These are phyloP conservation scores for Saxicola maurus DNA, from an alignment of 2,797 vertebrate genomes.

Conservation along the genomic window DNA sequence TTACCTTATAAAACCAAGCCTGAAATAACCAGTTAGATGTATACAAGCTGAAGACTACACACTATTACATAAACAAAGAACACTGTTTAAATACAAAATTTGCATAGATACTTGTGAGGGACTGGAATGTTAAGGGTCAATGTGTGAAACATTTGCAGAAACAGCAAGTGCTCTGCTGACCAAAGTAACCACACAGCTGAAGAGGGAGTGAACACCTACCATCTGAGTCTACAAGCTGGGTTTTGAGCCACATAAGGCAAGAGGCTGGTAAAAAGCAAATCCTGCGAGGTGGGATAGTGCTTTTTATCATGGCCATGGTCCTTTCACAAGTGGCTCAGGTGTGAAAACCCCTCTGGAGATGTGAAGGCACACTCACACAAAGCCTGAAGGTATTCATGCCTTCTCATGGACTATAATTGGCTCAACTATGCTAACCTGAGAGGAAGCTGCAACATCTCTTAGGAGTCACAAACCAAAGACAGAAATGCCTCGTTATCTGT, in stretches of 20 bases:
- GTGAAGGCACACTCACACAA: fast-evolving
- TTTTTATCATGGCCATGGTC: not conserved
- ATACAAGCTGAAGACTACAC: not conserved
- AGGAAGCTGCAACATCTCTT: not conserved
- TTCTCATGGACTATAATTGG: not conserved
- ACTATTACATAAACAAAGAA: not conserved
- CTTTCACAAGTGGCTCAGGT: not conserved
- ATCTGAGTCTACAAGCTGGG: fast-evolving
- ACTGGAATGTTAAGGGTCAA: not conserved
- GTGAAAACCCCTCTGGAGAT: not conserved
- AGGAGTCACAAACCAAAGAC: not conserved
- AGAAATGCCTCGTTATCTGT: fast-evolving
- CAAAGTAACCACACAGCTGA: not conserved
- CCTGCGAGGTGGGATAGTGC: fast-evolving
- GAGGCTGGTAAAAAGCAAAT: not conserved
- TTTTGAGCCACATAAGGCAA: not conserved
- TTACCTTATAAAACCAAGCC: not conserved
- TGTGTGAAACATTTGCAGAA: not conserved
- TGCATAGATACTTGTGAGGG: not conserved
- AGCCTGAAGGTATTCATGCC: not conserved
- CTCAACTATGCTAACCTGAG: not conserved
- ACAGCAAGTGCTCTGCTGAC: not conserved
- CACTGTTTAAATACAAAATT: not conserved
- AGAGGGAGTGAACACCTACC: not conserved
- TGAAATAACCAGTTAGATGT: not conserved